A percentile compares a stretch with the other conserved stretches of the same genome.
These are phyloP conservation scores for Chrysolophus pictus DNA, from an alignment of 2,797 vertebrate species.

Conservation along the genomic window DNA sequence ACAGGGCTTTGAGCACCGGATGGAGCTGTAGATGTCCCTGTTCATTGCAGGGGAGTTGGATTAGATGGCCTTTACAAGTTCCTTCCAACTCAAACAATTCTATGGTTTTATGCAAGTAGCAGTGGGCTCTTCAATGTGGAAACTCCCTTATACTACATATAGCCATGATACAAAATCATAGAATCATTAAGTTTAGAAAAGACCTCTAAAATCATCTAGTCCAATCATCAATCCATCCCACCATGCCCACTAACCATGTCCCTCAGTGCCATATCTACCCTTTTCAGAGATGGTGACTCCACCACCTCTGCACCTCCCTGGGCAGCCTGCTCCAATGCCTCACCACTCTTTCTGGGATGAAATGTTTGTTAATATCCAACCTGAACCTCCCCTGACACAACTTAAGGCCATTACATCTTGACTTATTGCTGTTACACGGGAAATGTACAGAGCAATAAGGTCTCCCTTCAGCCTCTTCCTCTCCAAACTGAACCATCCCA, in stretches of 20 bases:
- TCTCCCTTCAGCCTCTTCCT: too few species aligned
- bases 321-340: neutral
- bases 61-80: too few species aligned
- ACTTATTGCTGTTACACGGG: neutral
- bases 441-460: neutral
- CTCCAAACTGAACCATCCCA: too few species aligned
- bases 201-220: too few species aligned
- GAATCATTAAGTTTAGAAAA: too few species aligned
- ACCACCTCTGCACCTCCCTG: neutral
- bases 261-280: neutral
- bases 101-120: too few species aligned
- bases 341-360: neutral
- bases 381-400: neutral
- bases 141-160: too few species aligned
- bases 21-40: too few species aligned
- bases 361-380: neutral
- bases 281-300: neutral
- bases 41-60: too few species aligned
- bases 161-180: neutral
- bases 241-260: neutral
- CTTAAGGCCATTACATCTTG: neutral
- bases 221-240: neutral
- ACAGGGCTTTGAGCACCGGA: too few species aligned
- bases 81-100: too few species aligned
- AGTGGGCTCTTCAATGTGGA: too few species aligned